Percentiles rank a stretch among this genome's conserved stretches.
Evolutionary conservation across 2,113 vertebrate genomes (phyloP).

Genomic region (Catharus bicknelli): DNA sequence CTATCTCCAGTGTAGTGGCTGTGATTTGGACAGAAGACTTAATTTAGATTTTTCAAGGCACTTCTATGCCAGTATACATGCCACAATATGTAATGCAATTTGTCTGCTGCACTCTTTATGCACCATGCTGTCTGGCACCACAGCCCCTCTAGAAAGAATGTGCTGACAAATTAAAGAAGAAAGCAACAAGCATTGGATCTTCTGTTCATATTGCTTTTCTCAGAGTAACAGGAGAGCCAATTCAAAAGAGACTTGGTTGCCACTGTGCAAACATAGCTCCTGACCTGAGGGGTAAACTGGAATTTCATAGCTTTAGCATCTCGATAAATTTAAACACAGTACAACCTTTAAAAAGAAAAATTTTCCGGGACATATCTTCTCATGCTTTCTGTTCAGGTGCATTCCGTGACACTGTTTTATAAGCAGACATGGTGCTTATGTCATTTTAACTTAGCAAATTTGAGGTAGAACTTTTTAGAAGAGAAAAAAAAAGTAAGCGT

Average conservation of each 20-base stretch:
- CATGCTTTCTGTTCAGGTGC: not conserved
- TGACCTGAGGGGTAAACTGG: not conserved
- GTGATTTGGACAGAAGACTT: constrained; percentile 1
- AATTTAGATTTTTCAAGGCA: constrained; percentile 59
- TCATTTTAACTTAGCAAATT: not conserved
- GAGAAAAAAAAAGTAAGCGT: not conserved
- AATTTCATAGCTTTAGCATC: not conserved
- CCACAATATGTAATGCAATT: constrained; percentile 45
- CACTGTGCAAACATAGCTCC: not conserved
- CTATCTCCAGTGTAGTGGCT: not conserved
- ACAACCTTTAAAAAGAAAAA: not conserved
- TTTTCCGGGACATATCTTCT: not conserved
- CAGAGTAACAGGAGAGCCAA: not conserved
- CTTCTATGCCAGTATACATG: not conserved
- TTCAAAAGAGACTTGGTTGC: constrained; percentile 29
- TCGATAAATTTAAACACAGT: not conserved
- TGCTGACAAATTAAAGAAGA: constrained; percentile 65
- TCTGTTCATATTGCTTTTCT: constrained; percentile 53
- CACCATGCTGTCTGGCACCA: constrained; percentile 56
- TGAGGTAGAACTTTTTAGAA: not conserved
- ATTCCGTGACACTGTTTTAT: not conserved
- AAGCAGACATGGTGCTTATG: not conserved
- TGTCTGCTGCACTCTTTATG: constrained; percentile 56
- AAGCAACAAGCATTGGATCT: constrained; percentile 38
- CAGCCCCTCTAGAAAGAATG: constrained; percentile 59